Percentiles rank a stretch among this genome's conserved stretches.
Evolutionary conservation across 1,140 invertebrate species (phyloP).

Genomic region (Diabrotica undecimpunctata): DNA sequence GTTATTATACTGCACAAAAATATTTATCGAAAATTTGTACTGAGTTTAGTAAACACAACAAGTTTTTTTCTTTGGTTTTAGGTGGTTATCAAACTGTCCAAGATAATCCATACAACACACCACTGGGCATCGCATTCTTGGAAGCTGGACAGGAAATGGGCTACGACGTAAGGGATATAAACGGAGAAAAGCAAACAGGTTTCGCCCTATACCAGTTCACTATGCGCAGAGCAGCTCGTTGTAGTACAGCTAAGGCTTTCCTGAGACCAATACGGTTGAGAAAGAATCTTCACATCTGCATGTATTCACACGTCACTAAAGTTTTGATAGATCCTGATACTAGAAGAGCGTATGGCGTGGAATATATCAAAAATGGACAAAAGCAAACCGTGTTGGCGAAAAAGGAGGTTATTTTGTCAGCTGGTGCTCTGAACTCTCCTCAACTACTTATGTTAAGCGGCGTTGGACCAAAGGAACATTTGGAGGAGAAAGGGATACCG

Average conservation of each 20-base stretch:
- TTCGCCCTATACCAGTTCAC: constrained; percentile 79
- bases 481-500: constrained; percentile 62
- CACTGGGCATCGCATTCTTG: constrained; percentile 74
- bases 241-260: constrained; percentile 77
- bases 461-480: constrained; percentile 69
- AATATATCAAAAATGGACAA: constrained; percentile 67
- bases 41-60: neutral
- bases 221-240: constrained; percentile 72
- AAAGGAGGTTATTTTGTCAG: constrained; percentile 75
- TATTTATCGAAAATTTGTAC: neutral
- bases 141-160: constrained; percentile 90
- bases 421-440: constrained; percentile 72
- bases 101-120: constrained; percentile 76
- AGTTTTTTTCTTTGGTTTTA: constrained; percentile 36
- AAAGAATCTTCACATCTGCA: constrained; percentile 68
- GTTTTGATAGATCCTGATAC: constrained; percentile 68
- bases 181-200: constrained; percentile 77
- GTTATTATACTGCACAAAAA: neutral
- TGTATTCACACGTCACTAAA: constrained; percentile 73
- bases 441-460: constrained; percentile 85
- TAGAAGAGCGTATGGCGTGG: constrained; percentile 71
- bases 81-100: constrained; percentile 78
- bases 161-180: constrained; percentile 74
- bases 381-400: constrained; percentile 62
- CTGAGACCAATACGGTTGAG: constrained; percentile 69